A percentile compares a stretch with the other conserved stretches of the same genome.
phyloP scores from a whole-genome alignment of 2,113 vertebrate species.

The Mungos mungo region DNA sequence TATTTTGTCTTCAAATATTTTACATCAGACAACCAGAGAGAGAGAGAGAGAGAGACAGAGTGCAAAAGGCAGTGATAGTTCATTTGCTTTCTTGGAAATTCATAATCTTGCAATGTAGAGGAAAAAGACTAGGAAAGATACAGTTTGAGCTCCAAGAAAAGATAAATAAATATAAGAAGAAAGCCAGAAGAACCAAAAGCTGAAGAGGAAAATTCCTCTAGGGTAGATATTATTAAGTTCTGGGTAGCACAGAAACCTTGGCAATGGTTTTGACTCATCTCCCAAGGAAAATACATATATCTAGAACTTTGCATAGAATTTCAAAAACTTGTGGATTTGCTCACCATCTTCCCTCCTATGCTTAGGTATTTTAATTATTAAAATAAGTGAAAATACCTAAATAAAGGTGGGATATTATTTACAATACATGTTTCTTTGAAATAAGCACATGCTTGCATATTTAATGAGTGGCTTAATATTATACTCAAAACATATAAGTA shows the following conservation, averaged over 20 bases:
- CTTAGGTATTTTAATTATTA: neutral
- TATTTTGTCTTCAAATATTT: slow-evolving; percentile 22
- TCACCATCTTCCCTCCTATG: neutral
- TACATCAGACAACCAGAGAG: neutral
- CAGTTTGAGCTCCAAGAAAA: slow-evolving; percentile 9
- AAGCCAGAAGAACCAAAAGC: neutral
- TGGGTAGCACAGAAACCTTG: neutral
- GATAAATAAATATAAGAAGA: neutral
- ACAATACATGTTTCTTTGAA: neutral
- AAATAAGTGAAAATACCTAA: slow-evolving; percentile 9
- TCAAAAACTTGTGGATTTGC: neutral
- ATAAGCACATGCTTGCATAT: neutral
- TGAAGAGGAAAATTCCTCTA: neutral
- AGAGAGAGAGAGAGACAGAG: neutral
- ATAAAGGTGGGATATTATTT: neutral
- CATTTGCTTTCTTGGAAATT: neutral
- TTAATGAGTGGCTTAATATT: neutral
- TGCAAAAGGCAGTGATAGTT: neutral
- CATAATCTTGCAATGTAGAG: neutral
- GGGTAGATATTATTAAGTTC: neutral
- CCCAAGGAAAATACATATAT: neutral
- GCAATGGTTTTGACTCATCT: neutral
- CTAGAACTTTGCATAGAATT: neutral
- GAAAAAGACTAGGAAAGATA: neutral
- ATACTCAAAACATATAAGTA: neutral